Evolutionary conservation across 2,888 invertebrate species (phyloP).

Genomic region (Cremastobaeus sp.): DNA sequence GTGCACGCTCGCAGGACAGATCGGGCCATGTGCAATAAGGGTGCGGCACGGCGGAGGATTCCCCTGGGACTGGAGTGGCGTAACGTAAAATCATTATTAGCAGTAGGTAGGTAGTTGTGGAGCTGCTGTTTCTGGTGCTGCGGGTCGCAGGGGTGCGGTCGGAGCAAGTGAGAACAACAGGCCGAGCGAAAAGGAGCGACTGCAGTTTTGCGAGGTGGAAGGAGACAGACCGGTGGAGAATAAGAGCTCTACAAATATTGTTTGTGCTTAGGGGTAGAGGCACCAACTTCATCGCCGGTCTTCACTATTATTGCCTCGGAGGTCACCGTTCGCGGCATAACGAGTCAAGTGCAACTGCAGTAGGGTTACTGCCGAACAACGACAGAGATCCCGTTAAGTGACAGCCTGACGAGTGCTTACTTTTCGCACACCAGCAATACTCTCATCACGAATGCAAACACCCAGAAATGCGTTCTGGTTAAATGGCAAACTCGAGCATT

Average conservation of each 20-base stretch:
- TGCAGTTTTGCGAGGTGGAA: no score
- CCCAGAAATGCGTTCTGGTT: slow-evolving; percentile 1
- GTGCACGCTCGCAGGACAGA: slow-evolving; percentile 57
- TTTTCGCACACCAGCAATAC: slow-evolving; percentile 53
- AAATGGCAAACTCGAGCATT: no score
- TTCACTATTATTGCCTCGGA: slow-evolving; percentile 62
- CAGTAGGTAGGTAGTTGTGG: slow-evolving; percentile 68
- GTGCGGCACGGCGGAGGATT: slow-evolving; percentile 76
- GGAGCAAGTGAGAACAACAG: slow-evolving; percentile 50
- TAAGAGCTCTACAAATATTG: slow-evolving; percentile 78
- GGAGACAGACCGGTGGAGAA: slow-evolving; percentile 65
- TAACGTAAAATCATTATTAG: slow-evolving; percentile 79
- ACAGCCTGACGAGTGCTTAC: slow-evolving; percentile 60
- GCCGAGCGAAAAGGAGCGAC: slow-evolving; percentile 16
- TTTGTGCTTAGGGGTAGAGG: slow-evolving; percentile 69
- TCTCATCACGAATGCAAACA: slow-evolving; percentile 42
- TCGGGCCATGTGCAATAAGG: slow-evolving; percentile 78
- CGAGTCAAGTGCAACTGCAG: slow-evolving; percentile 70
- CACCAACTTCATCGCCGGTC: slow-evolving; percentile 64
- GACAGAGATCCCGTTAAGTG: slow-evolving; percentile 54
- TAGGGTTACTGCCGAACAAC: slow-evolving; percentile 51
- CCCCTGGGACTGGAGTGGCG: slow-evolving; percentile 77
- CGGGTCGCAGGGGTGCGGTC: slow-evolving; percentile 62
- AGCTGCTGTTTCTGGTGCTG: slow-evolving; percentile 65
- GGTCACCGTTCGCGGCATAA: slow-evolving; percentile 43